These are phyloP conservation scores for Catocala sponsa DNA, from an alignment of 2,888 invertebrate species.

Conservation along the genomic window DNA sequence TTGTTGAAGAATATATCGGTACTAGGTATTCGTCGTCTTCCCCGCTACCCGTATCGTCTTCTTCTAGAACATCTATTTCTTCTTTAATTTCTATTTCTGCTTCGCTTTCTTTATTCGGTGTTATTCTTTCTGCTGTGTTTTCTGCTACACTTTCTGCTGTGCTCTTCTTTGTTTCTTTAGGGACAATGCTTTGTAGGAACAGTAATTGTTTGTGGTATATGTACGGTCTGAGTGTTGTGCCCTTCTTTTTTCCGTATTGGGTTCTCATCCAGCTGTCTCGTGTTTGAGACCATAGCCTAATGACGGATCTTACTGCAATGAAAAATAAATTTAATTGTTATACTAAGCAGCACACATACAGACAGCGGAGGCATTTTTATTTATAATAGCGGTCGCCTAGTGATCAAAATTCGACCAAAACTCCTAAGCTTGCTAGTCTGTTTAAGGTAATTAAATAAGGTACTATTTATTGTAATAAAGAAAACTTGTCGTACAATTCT, in stretches of 20 bases:
- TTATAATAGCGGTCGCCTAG: too few species aligned
- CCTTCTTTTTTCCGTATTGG: not conserved
- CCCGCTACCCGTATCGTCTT: too few species aligned
- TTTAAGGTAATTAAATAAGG: too few species aligned
- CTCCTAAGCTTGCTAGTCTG: too few species aligned
- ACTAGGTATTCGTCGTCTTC: not conserved
- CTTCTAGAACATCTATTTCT: not conserved
- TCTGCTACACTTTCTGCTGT: not conserved
- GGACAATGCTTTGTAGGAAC: not conserved
- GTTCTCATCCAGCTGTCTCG: constrained; percentile 7
- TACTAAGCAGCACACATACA: too few species aligned
- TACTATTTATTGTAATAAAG: too few species aligned
- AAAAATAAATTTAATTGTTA: not conserved
- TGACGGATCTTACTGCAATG: not conserved
- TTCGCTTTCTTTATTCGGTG: not conserved
- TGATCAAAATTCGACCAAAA: too few species aligned
- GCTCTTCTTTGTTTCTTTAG: not conserved
- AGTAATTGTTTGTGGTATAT: constrained; percentile 4
- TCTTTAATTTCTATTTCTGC: not conserved
- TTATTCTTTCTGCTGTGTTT: not conserved
- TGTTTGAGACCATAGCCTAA: constrained; percentile 1
- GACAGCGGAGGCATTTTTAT: too few species aligned
- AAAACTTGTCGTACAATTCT: too few species aligned
- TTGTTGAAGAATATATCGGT: not conserved
- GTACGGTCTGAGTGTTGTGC: not conserved